phyloP scores from a whole-genome alignment of 2,113 vertebrate genomes.

The Mirounga angustirostris region DNA sequence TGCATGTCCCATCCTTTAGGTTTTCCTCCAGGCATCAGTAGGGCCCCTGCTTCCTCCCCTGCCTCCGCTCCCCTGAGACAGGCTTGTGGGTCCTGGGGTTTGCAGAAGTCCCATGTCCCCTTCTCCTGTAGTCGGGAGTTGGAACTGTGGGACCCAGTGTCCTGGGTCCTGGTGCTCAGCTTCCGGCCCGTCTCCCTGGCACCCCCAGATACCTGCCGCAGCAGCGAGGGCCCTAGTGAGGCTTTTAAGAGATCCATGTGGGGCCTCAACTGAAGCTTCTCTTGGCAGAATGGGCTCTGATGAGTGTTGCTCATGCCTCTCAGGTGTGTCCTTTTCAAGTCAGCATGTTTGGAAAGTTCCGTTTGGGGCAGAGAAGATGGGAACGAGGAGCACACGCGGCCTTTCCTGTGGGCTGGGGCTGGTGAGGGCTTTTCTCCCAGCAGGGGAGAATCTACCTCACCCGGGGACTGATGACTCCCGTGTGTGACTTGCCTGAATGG shows the following conservation, averaged over 20 bases:
- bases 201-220: background rate
- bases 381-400: background rate
- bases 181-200: background rate
- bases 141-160: background rate
- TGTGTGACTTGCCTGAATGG: background rate
- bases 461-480: background rate
- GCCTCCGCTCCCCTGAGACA: background rate
- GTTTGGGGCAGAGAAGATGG: background rate
- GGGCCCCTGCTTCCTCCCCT: background rate
- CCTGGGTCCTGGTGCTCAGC: background rate
- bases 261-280: slow-evolving; percentile 24
- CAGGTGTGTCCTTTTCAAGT: slow-evolving; percentile 33
- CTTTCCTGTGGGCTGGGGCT: background rate
- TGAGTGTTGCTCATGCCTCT: background rate
- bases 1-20: background rate
- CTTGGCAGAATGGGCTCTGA: background rate
- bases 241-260: slow-evolving; percentile 61
- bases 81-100: background rate
- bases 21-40: background rate
- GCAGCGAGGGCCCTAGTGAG: background rate
- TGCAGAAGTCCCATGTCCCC: background rate
- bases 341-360: slow-evolving; percentile 33
- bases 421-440: background rate
- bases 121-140: background rate
- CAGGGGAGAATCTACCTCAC: background rate